These are phyloP conservation scores for Caenorhabditis drosophilae DNA, from an alignment of 2,888 invertebrate genomes.

Conservation along the genomic window DNA sequence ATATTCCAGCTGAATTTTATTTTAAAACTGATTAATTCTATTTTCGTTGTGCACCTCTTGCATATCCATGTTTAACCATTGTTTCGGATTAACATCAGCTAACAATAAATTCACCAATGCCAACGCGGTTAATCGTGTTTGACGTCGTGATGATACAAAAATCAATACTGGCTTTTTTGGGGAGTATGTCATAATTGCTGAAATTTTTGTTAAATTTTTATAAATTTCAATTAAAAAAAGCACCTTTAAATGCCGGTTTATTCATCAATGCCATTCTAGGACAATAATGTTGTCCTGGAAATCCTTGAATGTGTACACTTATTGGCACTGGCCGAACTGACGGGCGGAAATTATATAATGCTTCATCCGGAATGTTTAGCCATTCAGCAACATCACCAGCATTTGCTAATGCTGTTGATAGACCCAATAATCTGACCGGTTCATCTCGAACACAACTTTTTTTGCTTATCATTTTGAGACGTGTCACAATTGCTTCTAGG, in stretches of 20 bases:
- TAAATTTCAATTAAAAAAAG: neutral
- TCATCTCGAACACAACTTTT: constrained; percentile 47
- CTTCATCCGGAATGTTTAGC: constrained; percentile 83
- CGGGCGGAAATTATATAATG: constrained; percentile 95
- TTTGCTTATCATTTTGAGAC: constrained; percentile 61
- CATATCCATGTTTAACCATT: constrained; percentile 49
- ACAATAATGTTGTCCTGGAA: constrained; percentile 96
- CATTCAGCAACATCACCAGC: constrained; percentile 94
- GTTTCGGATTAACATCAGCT: constrained; percentile 82
- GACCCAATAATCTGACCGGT: constrained; percentile 85
- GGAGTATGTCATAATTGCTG: constrained; percentile 87
- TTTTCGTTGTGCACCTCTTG: constrained; percentile 31
- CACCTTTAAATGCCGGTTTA: constrained; percentile 91
- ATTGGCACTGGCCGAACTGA: constrained; percentile 96
- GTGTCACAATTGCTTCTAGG: constrained; percentile 93
- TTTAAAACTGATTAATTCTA: neutral
- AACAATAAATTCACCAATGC: constrained; percentile 88
- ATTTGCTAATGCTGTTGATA: constrained; percentile 97
- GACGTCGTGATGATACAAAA: constrained; percentile 87
- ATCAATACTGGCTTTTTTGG: constrained; percentile 88
- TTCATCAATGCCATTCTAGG: constrained; percentile 99
- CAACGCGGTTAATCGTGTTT: constrained; percentile 83
- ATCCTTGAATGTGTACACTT: constrained; percentile 90
- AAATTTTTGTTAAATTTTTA: constrained; percentile 16
- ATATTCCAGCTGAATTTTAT: constrained; percentile 79